These are phyloP conservation scores for Hemicrepidius hirtus DNA, from an alignment of 2,888 invertebrate species.

Conservation along the genomic window DNA sequence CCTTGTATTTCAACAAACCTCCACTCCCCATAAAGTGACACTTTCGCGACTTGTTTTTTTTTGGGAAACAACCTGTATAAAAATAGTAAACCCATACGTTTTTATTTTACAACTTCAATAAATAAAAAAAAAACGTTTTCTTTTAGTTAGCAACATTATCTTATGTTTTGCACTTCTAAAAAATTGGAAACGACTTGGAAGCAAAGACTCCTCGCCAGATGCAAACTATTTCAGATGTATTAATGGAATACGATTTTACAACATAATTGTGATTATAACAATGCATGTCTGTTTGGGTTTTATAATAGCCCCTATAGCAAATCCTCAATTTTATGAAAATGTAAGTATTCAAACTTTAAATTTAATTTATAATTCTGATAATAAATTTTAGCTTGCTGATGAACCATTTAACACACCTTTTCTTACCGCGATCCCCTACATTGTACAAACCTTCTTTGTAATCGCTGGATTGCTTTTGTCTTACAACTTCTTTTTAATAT, in stretches of 20 bases:
- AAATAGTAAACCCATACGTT: too few species aligned
- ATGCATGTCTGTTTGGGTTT: conserved; percentile 41
- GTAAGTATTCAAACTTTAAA: too few species aligned
- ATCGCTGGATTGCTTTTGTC: conserved; percentile 66
- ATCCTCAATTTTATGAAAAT: conserved; percentile 46
- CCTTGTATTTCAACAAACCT: too few species aligned
- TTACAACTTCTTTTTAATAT: conserved; percentile 56
- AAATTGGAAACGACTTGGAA: conserved; percentile 47
- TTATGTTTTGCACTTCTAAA: conserved; percentile 44
- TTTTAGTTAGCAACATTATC: conserved; percentile 36
- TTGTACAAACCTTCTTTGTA: conserved; percentile 68
- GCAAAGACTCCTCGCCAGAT: conserved; percentile 28
- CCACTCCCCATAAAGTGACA: too few species aligned
- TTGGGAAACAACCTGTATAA: too few species aligned
- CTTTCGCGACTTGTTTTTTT: too few species aligned
- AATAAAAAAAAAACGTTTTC: too few species aligned
- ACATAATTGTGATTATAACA: conserved; percentile 44
- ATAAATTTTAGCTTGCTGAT: conserved; percentile 50
- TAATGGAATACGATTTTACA: conserved; percentile 51
- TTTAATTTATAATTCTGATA: too few species aligned
- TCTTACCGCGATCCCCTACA: conserved; percentile 67
- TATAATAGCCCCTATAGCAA: conserved; percentile 28
- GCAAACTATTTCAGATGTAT: conserved; percentile 31
- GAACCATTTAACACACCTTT: conserved; percentile 59
- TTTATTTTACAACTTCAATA: too few species aligned